Evolutionary conservation across 2,888 invertebrate species (phyloP), one percentile per base, ranked within the genome.

Genomic region (Microctonus brassicae): DNA sequence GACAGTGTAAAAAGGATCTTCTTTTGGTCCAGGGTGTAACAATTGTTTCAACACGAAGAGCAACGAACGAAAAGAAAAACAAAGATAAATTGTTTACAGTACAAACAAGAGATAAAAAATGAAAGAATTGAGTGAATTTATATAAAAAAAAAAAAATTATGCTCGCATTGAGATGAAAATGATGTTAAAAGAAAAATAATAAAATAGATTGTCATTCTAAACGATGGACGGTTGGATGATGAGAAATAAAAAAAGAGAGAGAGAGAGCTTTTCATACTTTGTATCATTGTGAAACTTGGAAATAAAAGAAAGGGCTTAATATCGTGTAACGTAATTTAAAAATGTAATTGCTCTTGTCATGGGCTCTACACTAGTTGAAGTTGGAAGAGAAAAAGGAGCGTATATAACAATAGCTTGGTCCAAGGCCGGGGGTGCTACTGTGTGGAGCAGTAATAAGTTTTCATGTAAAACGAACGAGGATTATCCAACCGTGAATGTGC

Each of bases 271-370:
- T 47, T 47, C n/a, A n/a, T 47, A n/a, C 47, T 47, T 47, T 4
- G 20, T 47, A 47, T 47, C 17, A 47, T 47, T 17, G 17, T 17
- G 47, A 47, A 47, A 47, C 58, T 58, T 34, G 58, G 33, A 33
- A 72, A 74, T 58, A 73, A 71, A 81, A 80, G 82, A 79, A 80
- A 82, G 83, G 80, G 83, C 84, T 85, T 84, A 85, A 85, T 84
- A 84, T 84, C 83, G 84, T 84, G 84, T 85, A 85, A 84, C 84
- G 85, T 84, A 85, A 85, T 85, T 85, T 85, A 84, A 85, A 86
- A 85, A 84, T 85, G 85, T 85, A 86, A 86, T 86, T 85, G 85
- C 84, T 86, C 85, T 84, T 85, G 86, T 86, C 85, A 82, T 81
- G 81, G 70, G 81, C 47, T 47, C 47, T 82, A 82, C 79, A 80